phyloP scores from a whole-genome alignment of 2,797 vertebrate species.

The Takifugu rubripes region DNA sequence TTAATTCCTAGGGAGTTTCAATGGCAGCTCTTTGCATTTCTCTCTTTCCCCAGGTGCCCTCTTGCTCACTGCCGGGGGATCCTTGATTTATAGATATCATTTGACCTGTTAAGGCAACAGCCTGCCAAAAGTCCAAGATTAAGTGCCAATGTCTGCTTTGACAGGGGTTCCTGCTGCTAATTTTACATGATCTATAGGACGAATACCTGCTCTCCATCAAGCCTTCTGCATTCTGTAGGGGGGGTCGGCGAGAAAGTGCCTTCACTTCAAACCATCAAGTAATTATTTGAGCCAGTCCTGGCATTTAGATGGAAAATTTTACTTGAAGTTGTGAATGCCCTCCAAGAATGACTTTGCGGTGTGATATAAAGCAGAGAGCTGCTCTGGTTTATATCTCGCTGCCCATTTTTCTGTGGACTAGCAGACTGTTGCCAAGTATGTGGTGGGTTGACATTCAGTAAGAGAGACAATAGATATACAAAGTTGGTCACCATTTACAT shows the following conservation, averaged over 20 bases:
- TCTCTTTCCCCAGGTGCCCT: conserved; percentile 42
- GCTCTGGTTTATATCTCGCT: neutral
- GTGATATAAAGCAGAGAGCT: conserved; percentile 10
- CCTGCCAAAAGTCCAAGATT: conserved; percentile 84
- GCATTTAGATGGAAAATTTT: conserved; percentile 39
- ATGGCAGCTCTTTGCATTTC: conserved; percentile 41
- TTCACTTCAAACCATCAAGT: conserved; percentile 55
- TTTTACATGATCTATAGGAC: conserved; percentile 82
- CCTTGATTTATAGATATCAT: conserved; percentile 84
- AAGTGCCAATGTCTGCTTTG: conserved; percentile 77
- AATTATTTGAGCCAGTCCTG: conserved; percentile 49
- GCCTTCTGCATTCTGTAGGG: conserved; percentile 46
- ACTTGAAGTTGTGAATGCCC: conserved; percentile 34
- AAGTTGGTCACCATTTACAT: no score
- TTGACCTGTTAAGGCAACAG: conserved; percentile 85
- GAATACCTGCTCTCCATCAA: conserved; percentile 75
- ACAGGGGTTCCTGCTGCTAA: conserved; percentile 80
- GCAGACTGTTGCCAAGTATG: no score
- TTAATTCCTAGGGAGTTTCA: conserved; percentile 69
- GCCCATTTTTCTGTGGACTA: no score
- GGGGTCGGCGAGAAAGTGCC: conserved; percentile 53
- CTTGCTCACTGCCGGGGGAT: conserved; percentile 59
- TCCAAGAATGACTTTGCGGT: conserved; percentile 45
- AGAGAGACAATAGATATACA: no score
- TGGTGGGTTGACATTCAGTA: no score